Conservation (phyloP, 2,888 invertebrate species). For the Gisinianus flammeolus region DNA sequence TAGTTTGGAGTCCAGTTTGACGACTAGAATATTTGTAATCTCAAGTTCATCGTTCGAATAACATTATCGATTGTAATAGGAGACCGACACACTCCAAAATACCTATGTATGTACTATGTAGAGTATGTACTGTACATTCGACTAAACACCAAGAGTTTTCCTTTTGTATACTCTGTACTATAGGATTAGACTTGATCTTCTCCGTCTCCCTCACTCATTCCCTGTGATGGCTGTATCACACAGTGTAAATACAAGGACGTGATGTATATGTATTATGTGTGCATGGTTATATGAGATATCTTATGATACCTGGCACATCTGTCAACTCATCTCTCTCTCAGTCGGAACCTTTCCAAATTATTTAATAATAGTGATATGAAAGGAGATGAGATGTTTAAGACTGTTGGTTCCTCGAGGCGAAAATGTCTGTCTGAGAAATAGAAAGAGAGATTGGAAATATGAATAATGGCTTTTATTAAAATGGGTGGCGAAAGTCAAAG, state of each 20-base stretch:
- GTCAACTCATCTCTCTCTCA: constrained; percentile 1
- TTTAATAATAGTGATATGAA: constrained; percentile 26
- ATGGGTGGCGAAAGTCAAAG: neutral
- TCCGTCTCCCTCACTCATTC: neutral
- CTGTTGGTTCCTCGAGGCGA: neutral
- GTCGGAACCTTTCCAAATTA: neutral
- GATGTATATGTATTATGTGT: too few species aligned
- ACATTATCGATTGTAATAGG: constrained; percentile 15
- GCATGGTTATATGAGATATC: too few species aligned
- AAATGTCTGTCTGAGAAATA: constrained; percentile 22
- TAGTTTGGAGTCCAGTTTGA: too few species aligned
- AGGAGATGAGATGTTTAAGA: constrained; percentile 7
- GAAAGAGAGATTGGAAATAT: constrained; percentile 14
- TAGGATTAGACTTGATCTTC: too few species aligned
- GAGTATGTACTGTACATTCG: neutral
- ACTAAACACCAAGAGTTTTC: too few species aligned
- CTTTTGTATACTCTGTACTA: too few species aligned
- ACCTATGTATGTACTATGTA: neutral
- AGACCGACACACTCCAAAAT: neutral
- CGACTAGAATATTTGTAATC: too few species aligned
- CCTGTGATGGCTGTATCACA: too few species aligned
- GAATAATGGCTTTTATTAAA: constrained; percentile 19
- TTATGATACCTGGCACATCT: too few species aligned
- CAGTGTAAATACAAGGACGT: too few species aligned
- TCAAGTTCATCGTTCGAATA: constrained; percentile 30